Evolutionary conservation across 1,140 invertebrate species (phyloP).

Genomic region (Lepidurus packardi): DNA sequence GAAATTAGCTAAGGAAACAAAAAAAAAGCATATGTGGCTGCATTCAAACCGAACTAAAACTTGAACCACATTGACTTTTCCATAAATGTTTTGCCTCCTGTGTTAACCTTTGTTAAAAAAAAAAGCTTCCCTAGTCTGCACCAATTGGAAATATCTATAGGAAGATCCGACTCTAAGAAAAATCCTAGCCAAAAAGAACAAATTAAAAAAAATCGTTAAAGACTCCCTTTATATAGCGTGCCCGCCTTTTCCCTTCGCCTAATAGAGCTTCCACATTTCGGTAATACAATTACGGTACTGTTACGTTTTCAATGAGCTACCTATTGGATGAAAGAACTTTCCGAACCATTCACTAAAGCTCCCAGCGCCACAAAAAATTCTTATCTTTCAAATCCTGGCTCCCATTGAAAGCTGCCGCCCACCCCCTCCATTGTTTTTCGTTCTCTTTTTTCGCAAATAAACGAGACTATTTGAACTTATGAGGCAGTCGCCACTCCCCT

Average conservation of each 20-base stretch:
- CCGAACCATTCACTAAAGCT: constrained; percentile 3
- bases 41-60: not conserved
- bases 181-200: not conserved
- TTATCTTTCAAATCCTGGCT: no score
- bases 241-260: not conserved
- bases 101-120: no score
- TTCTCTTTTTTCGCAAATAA: not conserved
- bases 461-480: not conserved
- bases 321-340: constrained; percentile 14
- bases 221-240: not conserved
- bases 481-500: constrained; percentile 2
- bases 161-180: not conserved
- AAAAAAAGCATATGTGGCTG: not conserved
- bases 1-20: not conserved
- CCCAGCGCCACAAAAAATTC: not conserved
- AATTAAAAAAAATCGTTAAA: not conserved
- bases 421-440: not conserved
- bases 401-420: no score
- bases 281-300: constrained; percentile 12
- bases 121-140: not conserved
- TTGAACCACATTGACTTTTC: constrained; percentile 14
- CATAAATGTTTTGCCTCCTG: not conserved
- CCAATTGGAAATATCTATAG: constrained; percentile 7
- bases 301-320: constrained; percentile 3
- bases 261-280: not conserved